These are phyloP conservation scores for Clunio marinus DNA, from an alignment of 2,888 invertebrate genomes.

Conservation along the genomic window DNA sequence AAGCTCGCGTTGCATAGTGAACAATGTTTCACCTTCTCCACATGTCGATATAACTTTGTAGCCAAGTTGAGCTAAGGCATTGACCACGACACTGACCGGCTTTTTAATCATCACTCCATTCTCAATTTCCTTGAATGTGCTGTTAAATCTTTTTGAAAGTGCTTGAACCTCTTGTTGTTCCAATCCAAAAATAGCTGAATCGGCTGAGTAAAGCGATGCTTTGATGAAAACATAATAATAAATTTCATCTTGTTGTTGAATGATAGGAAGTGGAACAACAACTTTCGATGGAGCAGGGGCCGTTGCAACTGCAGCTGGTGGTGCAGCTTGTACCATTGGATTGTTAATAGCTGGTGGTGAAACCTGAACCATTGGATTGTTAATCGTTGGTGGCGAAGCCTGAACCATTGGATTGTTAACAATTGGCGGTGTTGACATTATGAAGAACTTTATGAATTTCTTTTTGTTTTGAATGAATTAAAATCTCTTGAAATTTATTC, in stretches of 20 bases:
- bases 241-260: conserved; percentile 54
- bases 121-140: conserved; percentile 59
- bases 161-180: conserved; percentile 66
- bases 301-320: conserved; percentile 42
- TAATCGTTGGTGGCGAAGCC: conserved; percentile 42
- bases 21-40: conserved; percentile 75
- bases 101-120: conserved; percentile 70
- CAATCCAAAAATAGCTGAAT: conserved; percentile 73
- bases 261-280: conserved; percentile 51
- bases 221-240: conserved; percentile 73
- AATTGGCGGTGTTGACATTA: conserved; percentile 41
- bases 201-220: conserved; percentile 70
- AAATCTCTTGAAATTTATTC: conserved; percentile 11
- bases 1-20: conserved; percentile 76
- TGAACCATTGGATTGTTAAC: too few relatives aligned
- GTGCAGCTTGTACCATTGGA: conserved; percentile 41
- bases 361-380: conserved; percentile 30
- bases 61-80: conserved; percentile 70
- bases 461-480: too few relatives aligned
- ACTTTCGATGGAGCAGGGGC: conserved; percentile 43
- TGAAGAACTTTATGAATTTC: conserved; percentile 1
- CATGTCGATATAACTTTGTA: conserved; percentile 73
- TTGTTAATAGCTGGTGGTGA: conserved; percentile 24
- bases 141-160: conserved; percentile 64
- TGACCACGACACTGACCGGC: conserved; percentile 65